Base-by-base conservation (phyloP, 92 coral and sea anemone species). In the Phenganax subtilis region DNA sequence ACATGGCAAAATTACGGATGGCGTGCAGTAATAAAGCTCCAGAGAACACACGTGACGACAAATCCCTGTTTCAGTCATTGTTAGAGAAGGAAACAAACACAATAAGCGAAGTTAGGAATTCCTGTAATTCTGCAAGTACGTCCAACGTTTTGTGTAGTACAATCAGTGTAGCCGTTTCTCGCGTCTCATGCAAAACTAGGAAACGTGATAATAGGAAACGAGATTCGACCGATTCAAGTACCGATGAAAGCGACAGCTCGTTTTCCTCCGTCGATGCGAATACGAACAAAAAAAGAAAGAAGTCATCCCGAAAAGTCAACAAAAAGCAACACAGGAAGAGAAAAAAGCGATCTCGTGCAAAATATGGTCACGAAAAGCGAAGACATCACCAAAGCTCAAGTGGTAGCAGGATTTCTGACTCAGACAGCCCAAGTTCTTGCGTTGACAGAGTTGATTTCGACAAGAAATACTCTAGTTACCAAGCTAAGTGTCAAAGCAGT, bases 1-100 rank as follows among this genome's bases (percentile, higher is more conserved):
- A 85, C 83, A 85, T 85, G 72, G 73, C 84, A 80, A 85, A 76
- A 75, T 81, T 85, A 84, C 66, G 81, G 69, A 31, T 72, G 52
- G 81, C 88, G 27, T 85, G 85, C 77, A 10, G 44, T 74, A 80
- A 85, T 70, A 81, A 73, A 85, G 69, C 80, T 85, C 85, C 81
- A 9, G 77, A 73, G 51, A 73, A 73, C 51, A 73, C 77, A 54
- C 60, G 60, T 9, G 61, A 20, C 0, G 59, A 73, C 77, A 73
- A 73, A 54, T n/a, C 30, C 8, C 14, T 73, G 59, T 73, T 73
- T 73, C 0, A n/a, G 37, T 52, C 51, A n/a, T 73, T 73, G 59
- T 73, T 73, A 14, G 61, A 73, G 54, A 30, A 68, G 54, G 53
- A 68, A 68, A 37, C 53, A 29, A 68, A 68, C 6, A 25, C 54